phyloP scores from a whole-genome alignment of 1,140 invertebrate genomes.

The Venturia canescens region DNA sequence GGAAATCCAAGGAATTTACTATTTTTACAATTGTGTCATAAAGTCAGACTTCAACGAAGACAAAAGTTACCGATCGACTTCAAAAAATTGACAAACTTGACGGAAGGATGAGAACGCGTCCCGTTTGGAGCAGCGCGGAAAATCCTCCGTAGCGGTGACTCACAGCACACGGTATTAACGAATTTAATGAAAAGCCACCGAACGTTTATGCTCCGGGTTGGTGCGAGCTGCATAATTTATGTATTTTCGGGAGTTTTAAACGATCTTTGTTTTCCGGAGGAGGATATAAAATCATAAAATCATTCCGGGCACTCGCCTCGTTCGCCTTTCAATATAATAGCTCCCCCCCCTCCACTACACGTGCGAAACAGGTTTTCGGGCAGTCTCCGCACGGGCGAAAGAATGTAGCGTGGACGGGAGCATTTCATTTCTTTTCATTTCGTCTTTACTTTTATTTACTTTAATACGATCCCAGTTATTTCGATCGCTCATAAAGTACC shows the following conservation, averaged over 20 bases:
- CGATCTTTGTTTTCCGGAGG: slow-evolving; percentile 2
- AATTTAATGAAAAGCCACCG: no score
- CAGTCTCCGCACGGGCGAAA: background rate
- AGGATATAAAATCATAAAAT: slow-evolving; percentile 4
- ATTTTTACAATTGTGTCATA: no score
- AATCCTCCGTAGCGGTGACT: no score
- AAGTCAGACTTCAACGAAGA: no score
- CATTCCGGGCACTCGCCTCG: background rate
- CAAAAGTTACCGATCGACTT: no score
- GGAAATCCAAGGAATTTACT: no score
- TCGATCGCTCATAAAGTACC: background rate
- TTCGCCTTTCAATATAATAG: slow-evolving; percentile 3
- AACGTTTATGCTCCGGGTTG: background rate
- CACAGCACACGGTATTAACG: background rate
- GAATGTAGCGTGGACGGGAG: background rate
- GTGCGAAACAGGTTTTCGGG: slow-evolving; percentile 2
- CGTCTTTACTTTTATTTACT: background rate
- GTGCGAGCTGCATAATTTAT: background rate
- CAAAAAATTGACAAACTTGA: no score
- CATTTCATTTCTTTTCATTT: background rate
- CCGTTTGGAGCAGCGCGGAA: no score
- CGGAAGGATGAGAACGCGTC: no score
- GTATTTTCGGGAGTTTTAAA: background rate
- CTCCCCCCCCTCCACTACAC: background rate
- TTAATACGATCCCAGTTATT: background rate